phyloP scores from a whole-genome alignment of 2,888 invertebrate species.

The Smittia sp. region DNA sequence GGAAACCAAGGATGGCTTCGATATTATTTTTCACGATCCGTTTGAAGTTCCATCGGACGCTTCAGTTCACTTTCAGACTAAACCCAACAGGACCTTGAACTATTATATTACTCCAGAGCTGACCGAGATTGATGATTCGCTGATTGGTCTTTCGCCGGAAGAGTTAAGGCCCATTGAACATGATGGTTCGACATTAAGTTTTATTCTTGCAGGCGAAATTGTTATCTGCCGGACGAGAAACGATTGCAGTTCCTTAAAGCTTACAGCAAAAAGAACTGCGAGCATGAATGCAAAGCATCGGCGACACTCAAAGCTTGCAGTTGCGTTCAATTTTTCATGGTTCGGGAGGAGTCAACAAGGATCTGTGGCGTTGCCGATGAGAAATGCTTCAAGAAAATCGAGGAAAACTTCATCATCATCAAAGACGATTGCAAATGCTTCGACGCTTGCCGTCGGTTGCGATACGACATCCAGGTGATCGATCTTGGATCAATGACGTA shows the following conservation, averaged over 20 bases:
- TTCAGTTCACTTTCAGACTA: neutral
- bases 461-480: too few species aligned
- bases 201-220: neutral
- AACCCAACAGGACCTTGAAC: too few species aligned
- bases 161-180: neutral
- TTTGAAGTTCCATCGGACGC: neutral
- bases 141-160: neutral
- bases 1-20: neutral
- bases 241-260: neutral
- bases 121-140: neutral
- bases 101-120: neutral
- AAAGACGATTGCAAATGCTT: too few species aligned
- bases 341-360: neutral
- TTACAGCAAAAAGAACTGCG: neutral
- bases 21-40: neutral
- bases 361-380: constrained; percentile 1
- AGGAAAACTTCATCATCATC: neutral
- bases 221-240: neutral
- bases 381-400: constrained; percentile 1
- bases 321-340: neutral
- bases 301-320: neutral
- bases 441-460: too few species aligned
- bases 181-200: neutral
- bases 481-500: too few species aligned
- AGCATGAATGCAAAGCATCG: neutral